Percentiles rank a stretch among this genome's conserved stretches.
Conservation (phyloP, 2,888 invertebrate species). For the Machimus rusticus region DNA sequence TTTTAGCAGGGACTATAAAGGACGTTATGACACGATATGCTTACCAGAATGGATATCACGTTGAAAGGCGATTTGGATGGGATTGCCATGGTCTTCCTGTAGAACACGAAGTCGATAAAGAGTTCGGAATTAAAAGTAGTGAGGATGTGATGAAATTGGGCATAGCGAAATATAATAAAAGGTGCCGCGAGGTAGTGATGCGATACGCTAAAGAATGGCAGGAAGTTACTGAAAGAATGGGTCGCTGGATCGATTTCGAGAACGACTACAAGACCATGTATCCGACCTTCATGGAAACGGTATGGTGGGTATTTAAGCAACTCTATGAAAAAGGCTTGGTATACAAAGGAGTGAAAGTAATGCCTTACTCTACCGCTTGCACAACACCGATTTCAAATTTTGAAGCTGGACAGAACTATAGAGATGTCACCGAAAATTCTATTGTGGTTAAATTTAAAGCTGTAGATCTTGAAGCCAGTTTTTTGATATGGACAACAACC, state of each 20-base stretch:
- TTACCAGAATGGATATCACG: constrained; percentile 86
- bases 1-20: constrained; percentile 94
- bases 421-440: constrained; percentile 92
- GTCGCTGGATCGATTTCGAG: constrained; percentile 97
- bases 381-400: constrained; percentile 96
- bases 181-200: constrained; percentile 75
- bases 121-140: constrained; percentile 86
- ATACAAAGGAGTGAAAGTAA: constrained; percentile 94
- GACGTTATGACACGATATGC: constrained; percentile 94
- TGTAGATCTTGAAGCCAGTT: constrained; percentile 61
- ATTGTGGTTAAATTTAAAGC: constrained; percentile 87
- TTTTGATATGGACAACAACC: constrained; percentile 86
- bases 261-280: constrained; percentile 95
- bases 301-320: constrained; percentile 98
- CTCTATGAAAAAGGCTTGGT: constrained; percentile 90
- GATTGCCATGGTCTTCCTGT: constrained; percentile 96
- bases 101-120: constrained; percentile 87
- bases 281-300: constrained; percentile 96
- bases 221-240: constrained; percentile 79
- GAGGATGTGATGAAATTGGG: constrained; percentile 94
- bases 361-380: constrained; percentile 96
- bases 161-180: constrained; percentile 82
- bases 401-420: constrained; percentile 96
- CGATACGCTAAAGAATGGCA: constrained; percentile 91
- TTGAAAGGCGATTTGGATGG: constrained; percentile 92